phyloP scores from a whole-genome alignment of 2,797 vertebrate species.

The Parauchenoglanis punctatus region DNA sequence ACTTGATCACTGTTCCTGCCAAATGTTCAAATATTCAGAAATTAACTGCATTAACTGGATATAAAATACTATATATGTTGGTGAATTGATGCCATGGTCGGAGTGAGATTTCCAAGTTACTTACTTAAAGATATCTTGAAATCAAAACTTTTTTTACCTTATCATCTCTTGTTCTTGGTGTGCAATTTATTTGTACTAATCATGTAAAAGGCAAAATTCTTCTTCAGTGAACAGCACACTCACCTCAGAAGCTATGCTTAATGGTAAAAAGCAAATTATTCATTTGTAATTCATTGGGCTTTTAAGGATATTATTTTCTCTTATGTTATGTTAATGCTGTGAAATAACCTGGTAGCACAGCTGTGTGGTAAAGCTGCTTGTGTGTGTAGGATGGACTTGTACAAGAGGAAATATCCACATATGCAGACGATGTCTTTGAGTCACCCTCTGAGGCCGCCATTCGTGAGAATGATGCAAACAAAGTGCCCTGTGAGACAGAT shows the following conservation, averaged over 20 bases:
- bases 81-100: not conserved
- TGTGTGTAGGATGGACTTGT: constrained; percentile 85
- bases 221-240: not conserved
- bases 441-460: constrained; percentile 87
- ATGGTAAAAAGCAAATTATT: not conserved
- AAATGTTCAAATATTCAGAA: not conserved
- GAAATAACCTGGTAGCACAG: not conserved
- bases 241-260: not conserved
- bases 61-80: not conserved
- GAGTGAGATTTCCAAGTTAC: not conserved
- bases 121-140: not conserved
- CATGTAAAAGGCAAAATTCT: not conserved
- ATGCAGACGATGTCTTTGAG: constrained; percentile 94
- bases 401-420: constrained; percentile 92
- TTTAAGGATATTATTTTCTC: not conserved
- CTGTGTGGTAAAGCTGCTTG: constrained; percentile 1
- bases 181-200: not conserved
- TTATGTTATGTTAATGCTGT: not conserved
- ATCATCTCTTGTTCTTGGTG: not conserved
- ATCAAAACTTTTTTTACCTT: not conserved
- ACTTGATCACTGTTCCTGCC: not conserved
- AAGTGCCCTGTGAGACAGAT: constrained; percentile 77
- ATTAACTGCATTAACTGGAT: not conserved
- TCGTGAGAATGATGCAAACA: constrained; percentile 79
- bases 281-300: not conserved